Percentiles rank a stretch among this genome's conserved stretches.
These are phyloP conservation scores for Synchiropus splendidus DNA, from an alignment of 2,113 vertebrate genomes.

Conservation along the genomic window DNA sequence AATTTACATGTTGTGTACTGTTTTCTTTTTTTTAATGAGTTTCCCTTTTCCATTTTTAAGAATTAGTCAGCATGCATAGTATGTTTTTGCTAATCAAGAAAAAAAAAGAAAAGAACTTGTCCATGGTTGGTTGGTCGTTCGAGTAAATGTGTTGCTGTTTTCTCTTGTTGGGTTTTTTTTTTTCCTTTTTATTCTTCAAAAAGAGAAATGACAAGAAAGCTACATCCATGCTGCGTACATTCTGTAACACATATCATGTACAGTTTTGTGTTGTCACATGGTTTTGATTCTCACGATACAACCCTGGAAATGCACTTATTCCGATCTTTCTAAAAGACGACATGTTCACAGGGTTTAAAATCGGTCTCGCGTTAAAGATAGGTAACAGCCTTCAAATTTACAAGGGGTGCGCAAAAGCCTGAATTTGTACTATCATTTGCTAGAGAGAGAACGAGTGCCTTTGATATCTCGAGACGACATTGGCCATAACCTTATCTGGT, in stretches of 20 bases:
- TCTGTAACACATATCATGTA: slow-evolving; percentile 98
- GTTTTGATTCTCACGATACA: slow-evolving; percentile 73
- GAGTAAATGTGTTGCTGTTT: slow-evolving; percentile 94
- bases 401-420: slow-evolving; percentile 65
- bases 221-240: slow-evolving; percentile 92
- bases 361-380: slow-evolving; percentile 58
- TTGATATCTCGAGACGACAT: slow-evolving; percentile 82
- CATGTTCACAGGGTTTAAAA: slow-evolving; percentile 76
- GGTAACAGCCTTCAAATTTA: slow-evolving; percentile 76
- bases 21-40: slow-evolving; percentile 63
- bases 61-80: slow-evolving; percentile 99
- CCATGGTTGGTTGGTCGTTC: slow-evolving; percentile 95
- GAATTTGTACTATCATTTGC: slow-evolving; percentile 83
- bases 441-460: slow-evolving; percentile 88
- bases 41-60: slow-evolving; percentile 77
- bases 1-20: slow-evolving; percentile 99
- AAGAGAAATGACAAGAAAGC: slow-evolving; percentile 64
- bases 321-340: slow-evolving; percentile 75
- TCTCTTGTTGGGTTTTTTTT: slow-evolving; percentile 82
- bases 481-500: slow-evolving; percentile 83
- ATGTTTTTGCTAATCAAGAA: slow-evolving; percentile 95
- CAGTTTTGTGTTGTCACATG: slow-evolving; percentile 90
- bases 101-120: slow-evolving; percentile 72
- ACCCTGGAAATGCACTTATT: slow-evolving; percentile 79
- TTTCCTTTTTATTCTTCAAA: slow-evolving; percentile 66